Evolutionary conservation across 92 coral and sea anemone genomes (phyloP).

Genomic region (Zoanthus sansibaricus): DNA sequence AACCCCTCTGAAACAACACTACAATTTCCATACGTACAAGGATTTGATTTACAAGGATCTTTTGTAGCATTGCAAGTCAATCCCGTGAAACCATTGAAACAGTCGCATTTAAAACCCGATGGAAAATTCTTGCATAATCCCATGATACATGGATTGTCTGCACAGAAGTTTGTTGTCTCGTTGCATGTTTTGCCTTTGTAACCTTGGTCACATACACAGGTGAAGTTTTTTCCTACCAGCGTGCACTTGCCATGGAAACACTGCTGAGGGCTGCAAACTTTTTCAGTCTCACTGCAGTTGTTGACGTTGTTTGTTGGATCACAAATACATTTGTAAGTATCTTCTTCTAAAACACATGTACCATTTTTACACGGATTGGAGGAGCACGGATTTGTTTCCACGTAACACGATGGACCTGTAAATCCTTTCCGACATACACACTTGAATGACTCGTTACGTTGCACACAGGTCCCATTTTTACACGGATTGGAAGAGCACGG

Average conservation of each 20-base stretch:
- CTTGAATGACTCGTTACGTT: slow-evolving; percentile 18
- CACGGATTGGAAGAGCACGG: slow-evolving; percentile 54
- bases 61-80: slow-evolving; percentile 43
- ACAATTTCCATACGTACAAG: slow-evolving; percentile 81
- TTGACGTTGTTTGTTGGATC: slow-evolving; percentile 5
- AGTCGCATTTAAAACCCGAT: slow-evolving; percentile 66
- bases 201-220: slow-evolving; percentile 68
- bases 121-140: slow-evolving; percentile 65
- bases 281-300: neutral
- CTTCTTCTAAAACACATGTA: neutral
- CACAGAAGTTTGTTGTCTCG: slow-evolving; percentile 58
- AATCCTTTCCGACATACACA: slow-evolving; percentile 56
- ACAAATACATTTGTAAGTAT: slow-evolving; percentile 40
- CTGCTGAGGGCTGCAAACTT: neutral
- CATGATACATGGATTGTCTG: slow-evolving; percentile 67
- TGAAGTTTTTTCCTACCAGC: slow-evolving; percentile 27
- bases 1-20: slow-evolving; percentile 49
- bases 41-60: slow-evolving; percentile 61
- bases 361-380: slow-evolving; percentile 49
- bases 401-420: slow-evolving; percentile 49
- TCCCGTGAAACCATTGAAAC: slow-evolving; percentile 69
- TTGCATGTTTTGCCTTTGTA: slow-evolving; percentile 66
- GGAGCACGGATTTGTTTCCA: slow-evolving; percentile 29
- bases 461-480: slow-evolving; percentile 41
- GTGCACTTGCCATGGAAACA: slow-evolving; percentile 40